A percentile compares a stretch with the other conserved stretches of the same genome.
Evolutionary conservation across 2,797 vertebrate species (phyloP).

Genomic region (Numenius phaeopus): DNA sequence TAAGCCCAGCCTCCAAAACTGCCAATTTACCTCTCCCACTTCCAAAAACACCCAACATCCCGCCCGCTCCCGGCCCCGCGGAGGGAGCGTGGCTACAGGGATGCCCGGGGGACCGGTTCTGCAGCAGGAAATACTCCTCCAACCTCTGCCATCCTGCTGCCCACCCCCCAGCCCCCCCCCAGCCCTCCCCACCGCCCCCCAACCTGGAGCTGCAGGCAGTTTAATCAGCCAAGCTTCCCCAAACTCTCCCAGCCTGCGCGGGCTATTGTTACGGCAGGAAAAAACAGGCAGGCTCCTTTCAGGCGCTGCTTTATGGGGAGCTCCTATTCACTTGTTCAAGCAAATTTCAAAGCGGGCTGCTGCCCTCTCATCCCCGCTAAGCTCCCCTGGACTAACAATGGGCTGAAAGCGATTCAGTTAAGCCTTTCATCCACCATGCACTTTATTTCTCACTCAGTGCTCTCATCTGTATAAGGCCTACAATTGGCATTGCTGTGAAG

Average conservation of each 20-base stretch:
- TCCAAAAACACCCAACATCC: neutral
- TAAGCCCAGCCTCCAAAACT: neutral
- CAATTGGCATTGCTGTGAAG: conserved; percentile 84
- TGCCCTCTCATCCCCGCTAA: conserved; percentile 94
- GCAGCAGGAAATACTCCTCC: conserved; percentile 19
- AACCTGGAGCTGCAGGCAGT: conserved; percentile 74
- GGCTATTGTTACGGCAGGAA: conserved; percentile 84
- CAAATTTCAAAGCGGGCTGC: conserved; percentile 97
- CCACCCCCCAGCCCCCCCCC: neutral
- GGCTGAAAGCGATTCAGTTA: conserved; percentile 98
- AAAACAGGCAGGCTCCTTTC: conserved; percentile 84
- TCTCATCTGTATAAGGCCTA: conserved; percentile 81
- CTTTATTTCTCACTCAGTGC: conserved; percentile 92
- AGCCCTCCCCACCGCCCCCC: neutral
- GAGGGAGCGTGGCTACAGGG: neutral
- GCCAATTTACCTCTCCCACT: neutral
- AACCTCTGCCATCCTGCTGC: neutral
- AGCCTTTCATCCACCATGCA: conserved; percentile 94
- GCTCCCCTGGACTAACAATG: conserved; percentile 95
- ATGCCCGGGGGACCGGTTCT: neutral
- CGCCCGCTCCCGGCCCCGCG: rapidly evolving
- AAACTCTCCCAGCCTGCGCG: conserved; percentile 71
- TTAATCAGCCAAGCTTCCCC: conserved; percentile 80
- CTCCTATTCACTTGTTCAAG: conserved; percentile 95
- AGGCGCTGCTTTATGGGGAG: conserved; percentile 88